Conservation (phyloP, 2,888 invertebrate genomes). For the Diabrotica balteata region DNA sequence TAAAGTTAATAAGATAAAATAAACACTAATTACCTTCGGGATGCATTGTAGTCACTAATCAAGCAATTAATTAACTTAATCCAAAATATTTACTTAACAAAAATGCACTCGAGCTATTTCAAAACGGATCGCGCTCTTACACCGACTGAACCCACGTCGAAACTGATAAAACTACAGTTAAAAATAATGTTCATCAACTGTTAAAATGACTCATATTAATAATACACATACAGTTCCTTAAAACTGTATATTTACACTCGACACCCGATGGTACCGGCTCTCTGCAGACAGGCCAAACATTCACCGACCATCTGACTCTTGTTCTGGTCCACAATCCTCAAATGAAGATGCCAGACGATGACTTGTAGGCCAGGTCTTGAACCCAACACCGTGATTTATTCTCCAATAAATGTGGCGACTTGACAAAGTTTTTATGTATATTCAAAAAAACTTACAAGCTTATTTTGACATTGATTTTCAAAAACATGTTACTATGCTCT, state of each 20-base stretch:
- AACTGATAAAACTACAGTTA: constrained; percentile 32
- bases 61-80: neutral
- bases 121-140: constrained; percentile 1
- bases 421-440: too few relatives aligned
- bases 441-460: too few relatives aligned
- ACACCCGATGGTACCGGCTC: constrained; percentile 9
- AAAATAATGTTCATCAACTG: constrained; percentile 30
- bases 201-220: constrained; percentile 30
- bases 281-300: constrained; percentile 9
- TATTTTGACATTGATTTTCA: too few relatives aligned
- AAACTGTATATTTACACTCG: constrained; percentile 26
- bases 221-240: constrained; percentile 29
- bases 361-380: constrained; percentile 3
- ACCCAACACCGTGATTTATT: neutral
- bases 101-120: neutral
- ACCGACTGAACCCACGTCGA: constrained; percentile 14
- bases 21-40: constrained; percentile 18
- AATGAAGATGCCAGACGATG: constrained; percentile 15
- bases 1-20: too few relatives aligned
- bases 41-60: constrained; percentile 9
- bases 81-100: neutral
- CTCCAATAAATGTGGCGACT: neutral
- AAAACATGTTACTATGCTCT: too few relatives aligned
- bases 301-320: constrained; percentile 21
- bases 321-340: constrained; percentile 11